A percentile compares a stretch with the other conserved stretches of the same genome.
Evolutionary conservation across 2,888 invertebrate species (phyloP).

Genomic region (Ganaspis brasiliensis): DNA sequence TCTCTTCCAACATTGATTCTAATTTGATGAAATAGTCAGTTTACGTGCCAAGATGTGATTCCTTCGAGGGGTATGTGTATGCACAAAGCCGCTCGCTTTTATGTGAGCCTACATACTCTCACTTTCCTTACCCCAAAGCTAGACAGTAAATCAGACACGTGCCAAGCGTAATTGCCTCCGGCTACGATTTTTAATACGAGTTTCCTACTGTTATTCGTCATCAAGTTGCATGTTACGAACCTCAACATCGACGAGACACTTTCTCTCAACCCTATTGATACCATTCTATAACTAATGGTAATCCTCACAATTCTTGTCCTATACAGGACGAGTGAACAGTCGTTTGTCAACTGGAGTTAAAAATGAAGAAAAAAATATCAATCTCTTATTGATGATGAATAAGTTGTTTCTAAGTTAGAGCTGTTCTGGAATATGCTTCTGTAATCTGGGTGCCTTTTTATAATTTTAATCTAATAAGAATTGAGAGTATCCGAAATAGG

Average conservation of each 20-base stretch:
- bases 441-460: too few species aligned
- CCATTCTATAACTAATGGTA: too few species aligned
- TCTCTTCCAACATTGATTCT: neutral
- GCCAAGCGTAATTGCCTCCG: conserved; percentile 63
- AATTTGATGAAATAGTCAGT: conserved; percentile 34
- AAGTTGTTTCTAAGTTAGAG: too few species aligned
- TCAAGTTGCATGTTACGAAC: conserved; percentile 39
- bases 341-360: too few species aligned
- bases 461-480: too few species aligned
- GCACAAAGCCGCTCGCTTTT: neutral
- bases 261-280: neutral
- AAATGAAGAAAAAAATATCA: too few species aligned
- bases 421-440: too few species aligned
- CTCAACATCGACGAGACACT: conserved; percentile 5
- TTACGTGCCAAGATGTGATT: conserved; percentile 14
- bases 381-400: too few species aligned
- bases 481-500: too few species aligned
- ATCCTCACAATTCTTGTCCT: too few species aligned
- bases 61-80: neutral
- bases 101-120: conserved; percentile 15
- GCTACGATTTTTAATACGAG: conserved; percentile 66
- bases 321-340: too few species aligned
- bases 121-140: conserved; percentile 34
- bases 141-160: conserved; percentile 63
- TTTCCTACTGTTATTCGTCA: conserved; percentile 37